phyloP scores from a whole-genome alignment of 2,888 invertebrate genomes.

The Troides oblongomaculatus region DNA sequence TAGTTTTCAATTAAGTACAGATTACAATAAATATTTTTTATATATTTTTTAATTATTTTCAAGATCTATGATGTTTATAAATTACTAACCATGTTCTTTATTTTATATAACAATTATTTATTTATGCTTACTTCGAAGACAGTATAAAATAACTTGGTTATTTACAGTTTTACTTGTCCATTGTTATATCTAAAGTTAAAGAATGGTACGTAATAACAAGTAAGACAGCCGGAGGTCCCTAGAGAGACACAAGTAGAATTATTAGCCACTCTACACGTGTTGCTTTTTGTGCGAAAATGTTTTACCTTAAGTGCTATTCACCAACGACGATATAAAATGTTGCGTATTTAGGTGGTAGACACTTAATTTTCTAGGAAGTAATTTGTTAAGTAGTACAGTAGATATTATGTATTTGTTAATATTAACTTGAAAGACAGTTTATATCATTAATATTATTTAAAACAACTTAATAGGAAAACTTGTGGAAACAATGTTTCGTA shows the following conservation, averaged over 20 bases:
- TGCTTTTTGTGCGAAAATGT: constrained; percentile 22
- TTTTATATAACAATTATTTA: background rate
- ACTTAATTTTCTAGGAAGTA: constrained; percentile 1
- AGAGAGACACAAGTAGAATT: constrained; percentile 21
- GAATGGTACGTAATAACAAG: constrained; percentile 20
- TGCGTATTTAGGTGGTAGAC: constrained; percentile 1
- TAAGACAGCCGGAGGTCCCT: constrained; percentile 16
- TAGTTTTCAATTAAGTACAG: no score
- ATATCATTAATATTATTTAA: no score
- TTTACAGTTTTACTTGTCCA: background rate
- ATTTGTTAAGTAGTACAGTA: background rate
- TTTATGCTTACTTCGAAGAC: background rate
- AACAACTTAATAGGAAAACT: no score
- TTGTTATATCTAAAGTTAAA: constrained; percentile 13
- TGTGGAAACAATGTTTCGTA: no score
- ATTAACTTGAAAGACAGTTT: no score
- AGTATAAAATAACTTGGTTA: background rate
- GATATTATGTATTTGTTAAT: no score
- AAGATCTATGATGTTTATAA: background rate
- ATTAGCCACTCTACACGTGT: constrained; percentile 28
- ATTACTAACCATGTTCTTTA: background rate
- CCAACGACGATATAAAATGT: constrained; percentile 13
- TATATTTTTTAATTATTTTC: no score
- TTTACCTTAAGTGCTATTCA: constrained; percentile 17
- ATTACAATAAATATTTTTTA: no score